These are phyloP conservation scores for Xerus rutilus DNA, from an alignment of 2,797 vertebrate genomes.

Conservation along the genomic window DNA sequence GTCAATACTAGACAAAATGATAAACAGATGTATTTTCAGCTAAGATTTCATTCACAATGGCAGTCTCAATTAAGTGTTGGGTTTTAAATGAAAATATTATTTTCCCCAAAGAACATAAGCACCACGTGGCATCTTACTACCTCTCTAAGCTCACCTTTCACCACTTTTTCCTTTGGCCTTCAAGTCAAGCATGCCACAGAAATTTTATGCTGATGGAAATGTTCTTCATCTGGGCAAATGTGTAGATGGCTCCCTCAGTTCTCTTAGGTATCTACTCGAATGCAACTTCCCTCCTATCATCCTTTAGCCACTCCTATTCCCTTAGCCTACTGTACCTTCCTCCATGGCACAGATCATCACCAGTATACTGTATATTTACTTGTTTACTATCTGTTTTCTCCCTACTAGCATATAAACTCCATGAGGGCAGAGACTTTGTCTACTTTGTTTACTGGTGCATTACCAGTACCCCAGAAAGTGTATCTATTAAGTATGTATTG, in stretches of 20 bases:
- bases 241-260: neutral
- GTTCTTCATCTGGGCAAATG: neutral
- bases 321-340: neutral
- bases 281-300: neutral
- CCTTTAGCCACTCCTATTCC: neutral
- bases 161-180: neutral
- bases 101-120: slow-evolving; percentile 5
- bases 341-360: neutral
- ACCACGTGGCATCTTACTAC: neutral
- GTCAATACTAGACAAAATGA: neutral
- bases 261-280: neutral
- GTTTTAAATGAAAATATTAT: slow-evolving; percentile 36
- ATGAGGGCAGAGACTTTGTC: neutral
- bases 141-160: neutral
- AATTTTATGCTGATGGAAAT: neutral
- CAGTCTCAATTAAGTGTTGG: neutral
- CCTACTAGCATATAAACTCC: neutral
- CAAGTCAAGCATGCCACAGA: neutral
- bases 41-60: neutral
- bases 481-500: neutral
- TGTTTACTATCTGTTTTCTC: neutral
- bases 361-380: neutral
- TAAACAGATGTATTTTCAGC: slow-evolving; percentile 1
- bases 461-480: too few species aligned
- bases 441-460: neutral